phyloP scores from a whole-genome alignment of 1,140 invertebrate species.

The Gyrodactylus salaris region DNA sequence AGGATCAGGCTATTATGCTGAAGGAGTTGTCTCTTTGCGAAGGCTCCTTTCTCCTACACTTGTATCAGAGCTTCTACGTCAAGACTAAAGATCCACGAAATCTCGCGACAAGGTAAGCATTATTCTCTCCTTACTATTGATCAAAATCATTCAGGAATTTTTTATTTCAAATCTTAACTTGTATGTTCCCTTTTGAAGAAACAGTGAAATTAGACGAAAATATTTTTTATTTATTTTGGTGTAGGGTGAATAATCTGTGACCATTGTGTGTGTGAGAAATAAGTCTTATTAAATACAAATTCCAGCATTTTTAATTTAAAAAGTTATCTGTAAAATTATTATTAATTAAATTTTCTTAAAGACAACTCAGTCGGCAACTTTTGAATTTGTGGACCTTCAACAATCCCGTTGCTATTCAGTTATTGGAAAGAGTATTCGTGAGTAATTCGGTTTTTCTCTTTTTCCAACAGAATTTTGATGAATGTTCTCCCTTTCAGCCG shows the following conservation, averaged over 20 bases:
- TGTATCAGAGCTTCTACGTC: conserved; percentile 58
- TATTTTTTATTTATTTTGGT: too few species aligned
- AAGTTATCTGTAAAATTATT: neutral
- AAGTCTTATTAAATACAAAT: too few species aligned
- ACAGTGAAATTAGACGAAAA: too few species aligned
- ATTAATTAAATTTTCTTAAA: conserved; percentile 11
- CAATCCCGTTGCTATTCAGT: conserved; percentile 52
- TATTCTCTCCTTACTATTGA: too few species aligned
- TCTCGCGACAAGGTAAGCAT: conserved; percentile 30
- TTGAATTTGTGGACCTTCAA: conserved; percentile 83
- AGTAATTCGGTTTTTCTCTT: conserved; percentile 11
- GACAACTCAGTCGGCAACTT: conserved; percentile 71
- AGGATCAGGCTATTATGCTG: conserved; percentile 58
- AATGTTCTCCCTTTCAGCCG: conserved; percentile 29
- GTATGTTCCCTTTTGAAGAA: too few species aligned
- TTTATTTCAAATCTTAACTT: too few species aligned
- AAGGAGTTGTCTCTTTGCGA: conserved; percentile 74
- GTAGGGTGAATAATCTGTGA: too few species aligned
- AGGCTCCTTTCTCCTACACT: conserved; percentile 67
- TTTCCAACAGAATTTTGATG: conserved; percentile 11
- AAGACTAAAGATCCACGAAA: conserved; percentile 33
- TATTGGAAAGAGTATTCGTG: conserved; percentile 59
- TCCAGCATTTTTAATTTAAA: too few species aligned
- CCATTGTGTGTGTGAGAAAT: too few species aligned
- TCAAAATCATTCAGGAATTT: too few species aligned